Percentiles rank a stretch among this genome's conserved stretches.
These are phyloP conservation scores for Clitarchus hookeri DNA, from an alignment of 2,888 invertebrate genomes.

Conservation along the genomic window DNA sequence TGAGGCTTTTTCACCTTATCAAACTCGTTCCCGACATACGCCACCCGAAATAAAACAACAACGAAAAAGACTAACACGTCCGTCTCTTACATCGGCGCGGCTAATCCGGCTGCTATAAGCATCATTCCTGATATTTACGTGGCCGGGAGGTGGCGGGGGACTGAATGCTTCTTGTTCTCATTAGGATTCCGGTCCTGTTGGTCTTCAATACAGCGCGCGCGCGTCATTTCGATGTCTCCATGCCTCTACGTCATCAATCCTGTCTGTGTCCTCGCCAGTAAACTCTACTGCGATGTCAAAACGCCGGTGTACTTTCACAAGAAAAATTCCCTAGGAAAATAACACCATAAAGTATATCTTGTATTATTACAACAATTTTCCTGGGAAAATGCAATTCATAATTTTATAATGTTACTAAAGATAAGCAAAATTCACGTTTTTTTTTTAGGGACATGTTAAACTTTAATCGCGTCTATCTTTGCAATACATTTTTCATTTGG, in stretches of 20 bases:
- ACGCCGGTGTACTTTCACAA: too few relatives aligned
- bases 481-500: too few relatives aligned
- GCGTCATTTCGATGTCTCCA: background rate
- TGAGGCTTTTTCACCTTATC: background rate
- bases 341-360: too few relatives aligned
- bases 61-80: background rate
- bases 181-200: background rate
- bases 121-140: constrained; percentile 14
- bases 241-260: background rate
- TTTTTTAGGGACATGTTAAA: too few relatives aligned
- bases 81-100: background rate
- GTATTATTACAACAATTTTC: too few relatives aligned
- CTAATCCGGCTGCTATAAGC: background rate
- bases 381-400: too few relatives aligned
- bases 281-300: too few relatives aligned
- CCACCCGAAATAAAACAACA: background rate
- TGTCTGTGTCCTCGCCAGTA: too few relatives aligned
- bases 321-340: too few relatives aligned
- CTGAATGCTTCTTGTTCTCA: background rate
- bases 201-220: background rate
- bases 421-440: too few relatives aligned
- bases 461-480: too few relatives aligned
- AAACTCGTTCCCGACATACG: background rate
- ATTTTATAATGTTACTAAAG: too few relatives aligned
- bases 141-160: background rate